phyloP scores from a whole-genome alignment of 2,797 vertebrate genomes.

The Rhadinocentrus ornatus region DNA sequence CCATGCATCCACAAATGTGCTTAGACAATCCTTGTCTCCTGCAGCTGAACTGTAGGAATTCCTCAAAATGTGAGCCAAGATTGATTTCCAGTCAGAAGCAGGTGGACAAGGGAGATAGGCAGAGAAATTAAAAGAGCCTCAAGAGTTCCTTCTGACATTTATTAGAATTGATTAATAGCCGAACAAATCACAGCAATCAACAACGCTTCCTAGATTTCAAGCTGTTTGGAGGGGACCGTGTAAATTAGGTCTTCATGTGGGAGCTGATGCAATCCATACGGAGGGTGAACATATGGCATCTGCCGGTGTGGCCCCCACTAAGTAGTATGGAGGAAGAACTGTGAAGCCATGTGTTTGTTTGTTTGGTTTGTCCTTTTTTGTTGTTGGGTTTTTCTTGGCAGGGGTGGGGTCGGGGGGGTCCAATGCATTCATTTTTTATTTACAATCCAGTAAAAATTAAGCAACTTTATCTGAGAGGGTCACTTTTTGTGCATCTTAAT shows the following conservation, averaged over 20 bases:
- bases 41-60: not conserved
- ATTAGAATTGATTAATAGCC: conserved; percentile 2
- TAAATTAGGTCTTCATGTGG: conserved; percentile 2
- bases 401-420: too few species aligned
- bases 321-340: conserved; percentile 2
- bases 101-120: not conserved
- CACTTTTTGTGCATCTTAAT: too few species aligned
- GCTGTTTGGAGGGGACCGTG: conserved; percentile 5
- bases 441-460: not conserved
- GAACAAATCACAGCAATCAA: conserved; percentile 3
- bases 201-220: not conserved
- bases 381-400: not conserved
- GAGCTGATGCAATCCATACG: not conserved
- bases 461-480: too few species aligned
- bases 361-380: too few species aligned
- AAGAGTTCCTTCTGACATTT: conserved; percentile 3
- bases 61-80: not conserved
- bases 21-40: not conserved
- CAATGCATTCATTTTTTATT: not conserved
- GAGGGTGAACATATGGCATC: conserved; percentile 18
- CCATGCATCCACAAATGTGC: not conserved
- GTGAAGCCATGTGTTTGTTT: not conserved
- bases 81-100: not conserved
- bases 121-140: not conserved
- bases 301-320: conserved; percentile 8